Conservation (phyloP, 2,888 invertebrate species). For the Oscheius onirici region DNA sequence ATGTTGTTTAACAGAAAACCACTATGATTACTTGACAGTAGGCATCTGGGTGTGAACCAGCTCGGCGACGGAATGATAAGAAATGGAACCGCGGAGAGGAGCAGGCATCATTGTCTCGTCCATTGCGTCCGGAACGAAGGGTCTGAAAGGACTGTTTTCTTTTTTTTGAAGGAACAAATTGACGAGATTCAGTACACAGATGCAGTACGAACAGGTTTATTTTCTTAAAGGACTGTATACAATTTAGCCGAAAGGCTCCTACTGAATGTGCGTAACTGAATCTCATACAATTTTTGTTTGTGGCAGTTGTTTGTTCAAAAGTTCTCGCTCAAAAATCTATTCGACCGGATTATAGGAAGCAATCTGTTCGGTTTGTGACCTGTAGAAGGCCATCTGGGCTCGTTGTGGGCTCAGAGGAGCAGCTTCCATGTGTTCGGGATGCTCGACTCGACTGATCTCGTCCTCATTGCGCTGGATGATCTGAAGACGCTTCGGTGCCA, state of each 20-base stretch:
- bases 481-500: slow-evolving; percentile 60
- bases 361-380: slow-evolving; percentile 68
- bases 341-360: slow-evolving; percentile 70
- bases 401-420: slow-evolving; percentile 59
- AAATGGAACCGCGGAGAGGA: slow-evolving; percentile 54
- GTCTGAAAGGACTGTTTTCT: slow-evolving; percentile 52
- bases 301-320: background rate
- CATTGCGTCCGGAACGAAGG: slow-evolving; percentile 68
- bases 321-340: slow-evolving; percentile 8
- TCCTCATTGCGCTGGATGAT: slow-evolving; percentile 58
- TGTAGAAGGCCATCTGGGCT: slow-evolving; percentile 71
- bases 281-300: slow-evolving; percentile 20
- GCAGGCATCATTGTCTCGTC: slow-evolving; percentile 61
- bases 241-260: background rate
- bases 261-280: slow-evolving; percentile 15
- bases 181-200: slow-evolving; percentile 16
- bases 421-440: slow-evolving; percentile 52
- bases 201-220: background rate
- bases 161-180: background rate
- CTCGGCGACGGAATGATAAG: slow-evolving; percentile 60
- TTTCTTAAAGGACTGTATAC: too few relatives aligned
- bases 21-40: slow-evolving; percentile 49
- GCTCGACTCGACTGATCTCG: slow-evolving; percentile 60
- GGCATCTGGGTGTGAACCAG: slow-evolving; percentile 53
- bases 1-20: too few relatives aligned